Base-by-base conservation (phyloP, 2,888 invertebrate genomes). In the Tetragonula carbonaria region DNA sequence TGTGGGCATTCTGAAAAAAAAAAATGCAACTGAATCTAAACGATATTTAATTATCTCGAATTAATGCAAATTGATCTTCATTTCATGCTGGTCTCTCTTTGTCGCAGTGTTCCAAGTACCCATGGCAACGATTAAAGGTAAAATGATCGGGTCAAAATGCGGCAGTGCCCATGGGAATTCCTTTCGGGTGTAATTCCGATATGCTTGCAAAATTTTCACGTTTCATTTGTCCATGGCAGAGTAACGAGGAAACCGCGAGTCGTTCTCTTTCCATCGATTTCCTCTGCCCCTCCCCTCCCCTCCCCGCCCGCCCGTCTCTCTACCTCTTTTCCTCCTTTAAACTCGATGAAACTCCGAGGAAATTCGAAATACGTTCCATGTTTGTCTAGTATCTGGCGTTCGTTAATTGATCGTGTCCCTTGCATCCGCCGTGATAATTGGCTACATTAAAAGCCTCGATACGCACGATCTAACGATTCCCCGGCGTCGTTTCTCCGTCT, bases 31-130 rank as follows among this genome's bases (percentile, higher is more conserved):
- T 75, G 63, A 80, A 80, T 76, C 71, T 74, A 75, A 71, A 80
- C 85, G 87, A 85, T 87, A 78, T 80, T 83, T 86, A 84, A 86
- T 82, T 86, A 82, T 86, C 82, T 88, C 86, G 74, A 84, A 88
- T 88, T 88, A 88, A 88, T 88, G 70, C 71, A 86, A 86, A 88
- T 86, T 89, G 87, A 87, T 87, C 87, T 89, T 84, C 87, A 87
- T 89, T 89, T 89, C 87, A 86, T 87, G 89, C 89, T 89, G 89
- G 89, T 89, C 88, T 88, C 89, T 89, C 89, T 90, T 90, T 90
- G 88, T 90, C 88, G 84, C 87, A 84, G 86, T 86, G 87, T 86
- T 88, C 86, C 84, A 90, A 87, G 87, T 88, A 80, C 87, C 90
- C 88, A 82, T 85, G 88, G 86, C 87, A 87, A 88, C 90, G 86